Evolutionary conservation across 2,797 vertebrate genomes (phyloP).

Genomic region (Squalus acanthias): DNA sequence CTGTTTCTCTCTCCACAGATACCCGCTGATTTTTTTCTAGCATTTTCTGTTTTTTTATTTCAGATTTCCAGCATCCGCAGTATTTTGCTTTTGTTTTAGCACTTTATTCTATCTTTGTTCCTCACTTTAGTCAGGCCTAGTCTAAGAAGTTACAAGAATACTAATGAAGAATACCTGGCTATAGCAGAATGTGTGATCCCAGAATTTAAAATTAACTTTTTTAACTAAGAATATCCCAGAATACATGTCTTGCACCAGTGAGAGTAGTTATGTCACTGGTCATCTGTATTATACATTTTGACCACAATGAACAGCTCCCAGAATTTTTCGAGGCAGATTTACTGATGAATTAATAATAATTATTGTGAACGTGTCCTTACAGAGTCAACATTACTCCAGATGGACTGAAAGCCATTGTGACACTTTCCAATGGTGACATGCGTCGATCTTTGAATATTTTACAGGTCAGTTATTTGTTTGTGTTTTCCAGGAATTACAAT

Average conservation of each 20-base stretch:
- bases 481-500: neutral
- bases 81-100: neutral
- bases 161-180: neutral
- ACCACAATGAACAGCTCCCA: neutral
- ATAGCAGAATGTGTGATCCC: neutral
- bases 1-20: neutral
- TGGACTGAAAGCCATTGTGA: conserved; percentile 89
- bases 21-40: neutral
- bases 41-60: neutral
- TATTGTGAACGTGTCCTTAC: conserved; percentile 39
- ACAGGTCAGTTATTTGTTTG: conserved; percentile 65
- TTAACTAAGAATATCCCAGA: neutral
- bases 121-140: neutral
- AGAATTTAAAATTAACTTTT: neutral
- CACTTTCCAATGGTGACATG: conserved; percentile 89
- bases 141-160: neutral
- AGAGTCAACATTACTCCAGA: conserved; percentile 81
- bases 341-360: neutral
- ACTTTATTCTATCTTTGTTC: neutral
- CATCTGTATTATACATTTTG: neutral
- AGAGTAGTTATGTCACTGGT: neutral
- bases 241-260: neutral
- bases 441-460: conserved; percentile 88
- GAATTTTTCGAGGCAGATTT: neutral
- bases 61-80: neutral